Evolutionary conservation across 1,140 invertebrate species (phyloP).

Genomic region (Heliconius hermathena): DNA sequence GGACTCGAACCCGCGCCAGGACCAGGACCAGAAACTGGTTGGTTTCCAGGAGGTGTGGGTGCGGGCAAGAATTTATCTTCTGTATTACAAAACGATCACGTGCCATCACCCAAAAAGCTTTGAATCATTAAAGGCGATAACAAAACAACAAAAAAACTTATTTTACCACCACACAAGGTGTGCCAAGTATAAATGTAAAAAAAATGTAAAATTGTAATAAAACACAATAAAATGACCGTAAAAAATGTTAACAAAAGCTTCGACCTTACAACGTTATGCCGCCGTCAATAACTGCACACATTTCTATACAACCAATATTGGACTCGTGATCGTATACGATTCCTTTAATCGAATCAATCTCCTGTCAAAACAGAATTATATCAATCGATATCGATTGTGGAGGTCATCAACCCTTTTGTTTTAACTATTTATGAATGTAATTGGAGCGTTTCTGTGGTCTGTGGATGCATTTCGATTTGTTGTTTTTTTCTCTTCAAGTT

Average conservation of each 20-base stretch:
- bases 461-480: neutral
- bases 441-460: too few species aligned
- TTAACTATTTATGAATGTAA: too few species aligned
- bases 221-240: neutral
- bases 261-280: neutral
- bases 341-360: conserved; percentile 39
- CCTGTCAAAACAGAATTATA: conserved; percentile 48
- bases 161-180: neutral
- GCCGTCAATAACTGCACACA: neutral
- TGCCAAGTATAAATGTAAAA: neutral
- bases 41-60: too few species aligned
- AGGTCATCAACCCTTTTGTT: conserved; percentile 7
- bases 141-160: too few species aligned
- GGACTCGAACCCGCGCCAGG: too few species aligned
- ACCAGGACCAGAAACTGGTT: too few species aligned
- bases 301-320: neutral
- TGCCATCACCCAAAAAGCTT: too few species aligned
- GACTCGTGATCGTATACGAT: conserved; percentile 1
- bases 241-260: conserved; percentile 8
- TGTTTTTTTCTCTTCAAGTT: neutral
- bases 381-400: conserved; percentile 40
- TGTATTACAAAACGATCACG: too few species aligned
- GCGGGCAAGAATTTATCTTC: too few species aligned
- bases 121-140: neutral
- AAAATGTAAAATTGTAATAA: neutral